Conservation (phyloP, 2,797 vertebrate genomes). For the Periparus ater region DNA sequence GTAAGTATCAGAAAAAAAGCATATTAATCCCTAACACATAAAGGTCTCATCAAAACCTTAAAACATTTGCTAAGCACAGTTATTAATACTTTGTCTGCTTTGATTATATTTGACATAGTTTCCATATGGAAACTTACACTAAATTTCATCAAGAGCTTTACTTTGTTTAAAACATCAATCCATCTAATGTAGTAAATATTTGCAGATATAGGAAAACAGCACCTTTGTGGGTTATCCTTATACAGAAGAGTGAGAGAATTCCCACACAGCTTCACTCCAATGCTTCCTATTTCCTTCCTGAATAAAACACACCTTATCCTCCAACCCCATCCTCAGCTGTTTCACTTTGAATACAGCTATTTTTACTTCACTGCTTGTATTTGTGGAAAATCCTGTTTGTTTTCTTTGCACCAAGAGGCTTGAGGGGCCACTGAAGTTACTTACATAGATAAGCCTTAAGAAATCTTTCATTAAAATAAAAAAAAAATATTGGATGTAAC, state of each 20-base stretch:
- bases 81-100: conserved; percentile 6
- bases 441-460: not conserved
- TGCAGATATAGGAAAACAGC: conserved; percentile 20
- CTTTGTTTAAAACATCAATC: conserved; percentile 31
- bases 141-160: conserved; percentile 1
- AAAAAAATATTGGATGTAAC: not conserved
- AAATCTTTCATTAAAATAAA: not conserved
- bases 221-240: not conserved
- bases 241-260: not conserved
- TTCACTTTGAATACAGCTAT: not conserved
- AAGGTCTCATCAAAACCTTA: not conserved
- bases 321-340: not conserved
- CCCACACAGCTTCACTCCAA: not conserved
- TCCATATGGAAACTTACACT: conserved; percentile 51
- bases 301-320: not conserved
- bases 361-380: not conserved
- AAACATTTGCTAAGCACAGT: not conserved
- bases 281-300: not conserved
- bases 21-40: not conserved
- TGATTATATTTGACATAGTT: conserved; percentile 59
- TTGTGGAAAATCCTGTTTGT: not conserved
- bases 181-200: conserved; percentile 5
- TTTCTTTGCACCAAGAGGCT: not conserved
- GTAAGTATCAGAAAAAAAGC: not conserved
- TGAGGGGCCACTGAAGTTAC: not conserved